phyloP scores from a whole-genome alignment of 2,113 vertebrate species.

The Sphyrna mokarran region DNA sequence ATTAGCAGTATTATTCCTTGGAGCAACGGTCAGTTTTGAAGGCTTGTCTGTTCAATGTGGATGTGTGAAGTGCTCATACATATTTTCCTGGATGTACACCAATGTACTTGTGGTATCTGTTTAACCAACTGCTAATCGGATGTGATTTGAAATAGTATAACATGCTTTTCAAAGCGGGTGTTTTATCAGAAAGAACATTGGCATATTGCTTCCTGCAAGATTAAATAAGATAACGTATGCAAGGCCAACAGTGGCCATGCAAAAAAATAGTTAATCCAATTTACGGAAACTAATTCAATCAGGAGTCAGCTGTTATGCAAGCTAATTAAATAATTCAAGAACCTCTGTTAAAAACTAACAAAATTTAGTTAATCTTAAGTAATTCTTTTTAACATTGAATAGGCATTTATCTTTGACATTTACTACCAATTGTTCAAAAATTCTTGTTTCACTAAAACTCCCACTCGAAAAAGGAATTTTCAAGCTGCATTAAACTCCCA shows the following conservation, averaged over 20 bases:
- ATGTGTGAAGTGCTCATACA: background rate
- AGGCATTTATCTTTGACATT: background rate
- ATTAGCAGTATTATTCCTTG: background rate
- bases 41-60: background rate
- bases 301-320: background rate
- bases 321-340: background rate
- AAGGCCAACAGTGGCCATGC: background rate
- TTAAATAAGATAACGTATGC: background rate
- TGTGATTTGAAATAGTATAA: background rate
- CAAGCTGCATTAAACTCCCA: background rate
- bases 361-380: background rate
- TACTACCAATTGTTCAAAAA: background rate
- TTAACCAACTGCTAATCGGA: background rate
- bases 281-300: background rate
- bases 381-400: background rate
- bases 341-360: background rate
- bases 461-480: background rate
- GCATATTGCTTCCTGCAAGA: background rate
- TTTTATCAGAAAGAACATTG: background rate
- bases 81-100: background rate
- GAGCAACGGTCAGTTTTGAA: background rate
- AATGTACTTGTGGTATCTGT: background rate
- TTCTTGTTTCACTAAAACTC: background rate
- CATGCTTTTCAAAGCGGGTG: background rate
- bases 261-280: background rate